phyloP scores from a whole-genome alignment of 2,113 vertebrate species.

The Scortum barcoo region DNA sequence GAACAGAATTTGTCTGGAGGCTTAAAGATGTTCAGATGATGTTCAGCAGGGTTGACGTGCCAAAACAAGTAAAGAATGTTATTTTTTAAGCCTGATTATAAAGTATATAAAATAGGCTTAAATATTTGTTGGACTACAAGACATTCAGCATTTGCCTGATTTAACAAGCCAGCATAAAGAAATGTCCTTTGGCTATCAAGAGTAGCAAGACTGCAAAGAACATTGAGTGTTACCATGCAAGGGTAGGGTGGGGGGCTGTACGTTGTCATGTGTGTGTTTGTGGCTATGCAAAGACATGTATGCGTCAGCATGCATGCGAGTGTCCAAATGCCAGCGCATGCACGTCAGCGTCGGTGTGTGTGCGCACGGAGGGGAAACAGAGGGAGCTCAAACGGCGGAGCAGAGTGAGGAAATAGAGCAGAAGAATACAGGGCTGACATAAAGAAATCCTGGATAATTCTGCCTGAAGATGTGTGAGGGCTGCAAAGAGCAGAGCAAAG shows the following conservation, averaged over 20 bases:
- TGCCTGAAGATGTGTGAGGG: conserved; percentile 73
- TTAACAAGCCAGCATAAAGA: conserved; percentile 10
- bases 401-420: conserved; percentile 83
- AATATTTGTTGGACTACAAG: conserved; percentile 2
- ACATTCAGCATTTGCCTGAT: conserved; percentile 34
- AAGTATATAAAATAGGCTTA: neutral
- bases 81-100: conserved; percentile 12
- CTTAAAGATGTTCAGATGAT: conserved; percentile 31
- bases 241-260: no score
- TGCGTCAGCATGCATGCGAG: conserved; percentile 19
- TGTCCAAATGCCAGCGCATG: conserved; percentile 46
- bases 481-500: conserved; percentile 66
- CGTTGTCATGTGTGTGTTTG: conserved; percentile 12
- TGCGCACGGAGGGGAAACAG: conserved; percentile 37
- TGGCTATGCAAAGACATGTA: conserved; percentile 7
- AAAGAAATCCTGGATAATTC: conserved; percentile 79
- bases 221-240: neutral
- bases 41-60: conserved; percentile 25
- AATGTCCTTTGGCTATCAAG: neutral
- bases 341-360: conserved; percentile 28
- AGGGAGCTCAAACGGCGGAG: conserved; percentile 48
- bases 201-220: neutral
- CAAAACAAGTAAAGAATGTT: conserved; percentile 8
- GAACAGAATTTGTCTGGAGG: conserved; percentile 49
- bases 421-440: conserved; percentile 75